Evolutionary conservation across 2,113 vertebrate species (phyloP), one percentile per base, ranked within the genome.

Genomic region (Microcebus murinus): DNA sequence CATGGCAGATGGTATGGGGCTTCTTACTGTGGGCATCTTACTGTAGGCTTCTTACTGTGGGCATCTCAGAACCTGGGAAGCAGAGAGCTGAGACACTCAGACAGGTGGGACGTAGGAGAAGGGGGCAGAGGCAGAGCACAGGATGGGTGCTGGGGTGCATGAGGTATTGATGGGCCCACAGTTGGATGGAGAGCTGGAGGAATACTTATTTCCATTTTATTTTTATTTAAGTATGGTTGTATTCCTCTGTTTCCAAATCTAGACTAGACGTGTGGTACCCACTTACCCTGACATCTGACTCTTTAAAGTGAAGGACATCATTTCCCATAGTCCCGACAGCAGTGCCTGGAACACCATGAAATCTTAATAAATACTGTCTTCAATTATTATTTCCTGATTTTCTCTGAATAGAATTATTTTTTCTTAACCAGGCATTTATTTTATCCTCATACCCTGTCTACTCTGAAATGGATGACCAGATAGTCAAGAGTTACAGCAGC

Each of bases 381-480:
- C 84, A 92, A 67, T 85, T 79, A 61, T 55, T 74, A 52, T 84
- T 84, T 83, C 11, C 52, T 83, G 18, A n/a, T 61, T 96, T 91
- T 73, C 42, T 91, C 8, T 55, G 52, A 27, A 82, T 70, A 45
- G 18, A 81, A 89, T 88, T 85, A 15, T 65, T 71, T 88, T 91
- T 63, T 79, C 15, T 91, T 45, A 73, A 81, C 74, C 12, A 13
- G 15, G 34, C 84, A 8, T 42, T 85, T 81, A 70, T 81, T 2
- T 42, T 76, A 70, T 67, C 81, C 27, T 39, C 2, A 73, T 61
- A n/a, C 4, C 1, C n/a, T 36, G 8, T 94, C 3, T 12, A 45
- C 17, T 94, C 70, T 74, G 63, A 87, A 86, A 80, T 94, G 31
- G 31, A 36, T 7, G 6, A 12, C 8, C 21, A 81, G n/a, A 50